Evolutionary conservation across 2,113 vertebrate species (phyloP).

Genomic region (Otus sunia): DNA sequence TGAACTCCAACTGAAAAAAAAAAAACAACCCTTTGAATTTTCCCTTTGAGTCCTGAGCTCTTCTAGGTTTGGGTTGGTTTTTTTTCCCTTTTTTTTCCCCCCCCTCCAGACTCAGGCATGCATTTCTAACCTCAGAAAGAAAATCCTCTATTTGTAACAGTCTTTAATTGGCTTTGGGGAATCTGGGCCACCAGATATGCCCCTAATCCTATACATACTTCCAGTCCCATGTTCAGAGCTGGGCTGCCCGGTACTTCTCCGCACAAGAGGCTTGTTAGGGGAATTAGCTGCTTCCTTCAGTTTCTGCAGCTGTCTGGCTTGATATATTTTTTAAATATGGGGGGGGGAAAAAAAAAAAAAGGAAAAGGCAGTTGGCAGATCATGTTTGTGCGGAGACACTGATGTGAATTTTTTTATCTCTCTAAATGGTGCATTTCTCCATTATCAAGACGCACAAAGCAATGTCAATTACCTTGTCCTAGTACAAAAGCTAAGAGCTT

Average conservation of each 20-base stretch:
- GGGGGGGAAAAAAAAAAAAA: rapidly evolving
- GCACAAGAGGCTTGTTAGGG: not conserved
- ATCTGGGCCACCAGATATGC: slow-evolving; percentile 3
- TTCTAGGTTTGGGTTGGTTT: not conserved
- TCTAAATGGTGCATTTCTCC: not conserved
- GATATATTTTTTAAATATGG: not conserved
- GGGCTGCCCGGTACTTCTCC: not conserved
- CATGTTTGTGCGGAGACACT: not conserved
- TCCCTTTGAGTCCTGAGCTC: not conserved
- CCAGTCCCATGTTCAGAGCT: not conserved
- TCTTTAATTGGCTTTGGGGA: slow-evolving; percentile 8
- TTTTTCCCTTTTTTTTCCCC: too few species aligned
- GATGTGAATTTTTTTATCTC: slow-evolving; percentile 15
- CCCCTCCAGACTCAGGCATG: not conserved
- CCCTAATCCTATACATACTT: slow-evolving; percentile 6
- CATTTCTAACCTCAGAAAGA: slow-evolving; percentile 23
- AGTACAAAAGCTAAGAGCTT: slow-evolving; percentile 29
- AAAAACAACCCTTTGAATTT: not conserved
- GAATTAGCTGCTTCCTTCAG: slow-evolving; percentile 1
- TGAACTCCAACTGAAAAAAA: not conserved
- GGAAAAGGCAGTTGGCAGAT: not conserved
- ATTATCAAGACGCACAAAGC: slow-evolving; percentile 25
- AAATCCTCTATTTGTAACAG: slow-evolving; percentile 18
- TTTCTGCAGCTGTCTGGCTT: not conserved
- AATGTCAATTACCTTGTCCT: slow-evolving; percentile 12